These are phyloP conservation scores for Teleogryllus oceanicus DNA, from an alignment of 2,888 invertebrate species.

Conservation along the genomic window DNA sequence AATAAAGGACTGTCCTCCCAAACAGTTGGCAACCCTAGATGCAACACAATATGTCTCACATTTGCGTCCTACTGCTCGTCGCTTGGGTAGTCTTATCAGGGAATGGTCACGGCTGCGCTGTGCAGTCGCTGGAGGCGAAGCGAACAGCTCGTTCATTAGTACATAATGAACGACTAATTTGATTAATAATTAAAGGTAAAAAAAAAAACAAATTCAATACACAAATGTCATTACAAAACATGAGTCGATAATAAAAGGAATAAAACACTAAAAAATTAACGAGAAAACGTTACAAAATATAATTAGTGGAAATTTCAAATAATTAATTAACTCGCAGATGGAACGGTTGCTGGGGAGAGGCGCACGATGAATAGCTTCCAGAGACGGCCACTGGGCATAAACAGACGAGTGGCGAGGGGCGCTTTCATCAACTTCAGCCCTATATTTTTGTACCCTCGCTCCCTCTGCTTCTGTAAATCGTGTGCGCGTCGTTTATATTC, in stretches of 20 bases:
- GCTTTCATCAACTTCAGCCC: too few relatives aligned
- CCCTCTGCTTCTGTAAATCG: too few relatives aligned
- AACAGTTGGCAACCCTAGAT: too few relatives aligned
- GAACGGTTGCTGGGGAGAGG: neutral
- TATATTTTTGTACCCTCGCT: too few relatives aligned
- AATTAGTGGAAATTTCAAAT: slow-evolving; percentile 3
- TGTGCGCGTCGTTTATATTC: too few relatives aligned
- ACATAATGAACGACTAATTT: slow-evolving; percentile 18
- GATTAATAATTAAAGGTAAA: slow-evolving; percentile 3
- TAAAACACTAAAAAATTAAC: slow-evolving; percentile 1
- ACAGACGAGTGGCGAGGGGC: too few relatives aligned
- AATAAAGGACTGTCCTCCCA: too few relatives aligned
- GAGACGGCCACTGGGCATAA: too few relatives aligned
- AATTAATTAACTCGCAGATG: slow-evolving; percentile 9
- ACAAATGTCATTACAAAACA: slow-evolving; percentile 11
- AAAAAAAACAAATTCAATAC: neutral
- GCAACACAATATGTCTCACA: too few relatives aligned
- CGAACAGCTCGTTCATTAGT: neutral
- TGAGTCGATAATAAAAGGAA: neutral
- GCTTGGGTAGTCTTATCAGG: too few relatives aligned
- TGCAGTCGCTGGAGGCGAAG: neutral
- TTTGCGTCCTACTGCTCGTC: too few relatives aligned
- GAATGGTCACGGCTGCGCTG: neutral
- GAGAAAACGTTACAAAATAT: slow-evolving; percentile 10
- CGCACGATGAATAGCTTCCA: too few relatives aligned